Conservation (phyloP, 2,113 vertebrate species). For the Oxyura jamaicensis region DNA sequence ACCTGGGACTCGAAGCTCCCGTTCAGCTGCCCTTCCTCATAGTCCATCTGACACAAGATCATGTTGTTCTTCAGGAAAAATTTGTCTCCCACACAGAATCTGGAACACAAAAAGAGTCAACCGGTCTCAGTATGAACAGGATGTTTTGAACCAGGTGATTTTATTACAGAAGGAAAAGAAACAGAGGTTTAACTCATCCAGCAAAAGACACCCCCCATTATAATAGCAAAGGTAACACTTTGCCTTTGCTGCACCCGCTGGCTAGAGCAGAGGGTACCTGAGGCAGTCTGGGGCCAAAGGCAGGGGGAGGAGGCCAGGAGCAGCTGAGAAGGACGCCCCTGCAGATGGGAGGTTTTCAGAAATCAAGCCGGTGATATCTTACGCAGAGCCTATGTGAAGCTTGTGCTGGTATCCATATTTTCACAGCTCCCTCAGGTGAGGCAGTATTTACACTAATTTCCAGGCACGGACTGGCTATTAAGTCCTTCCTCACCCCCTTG, state of each 20-base stretch:
- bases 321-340: not conserved
- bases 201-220: not conserved
- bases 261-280: too few species aligned
- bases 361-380: not conserved
- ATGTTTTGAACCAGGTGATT: not conserved
- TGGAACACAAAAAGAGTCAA: conserved; percentile 65
- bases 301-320: not conserved
- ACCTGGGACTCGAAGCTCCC: conserved; percentile 98
- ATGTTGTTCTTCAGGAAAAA: conserved; percentile 99
- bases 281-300: too few species aligned
- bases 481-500: conserved; percentile 62
- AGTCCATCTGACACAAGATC: conserved; percentile 99
- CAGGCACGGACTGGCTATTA: conserved; percentile 64
- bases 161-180: too few species aligned
- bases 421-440: not conserved
- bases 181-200: not conserved
- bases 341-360: not conserved
- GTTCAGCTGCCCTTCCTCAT: conserved; percentile 99
- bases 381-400: not conserved
- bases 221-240: not conserved
- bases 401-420: conserved; percentile 29
- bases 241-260: not conserved
- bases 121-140: accelerated
- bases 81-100: conserved; percentile 99
- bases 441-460: conserved; percentile 71